Conservation (phyloP, 1,140 invertebrate species). For the Pissodes strobi region DNA sequence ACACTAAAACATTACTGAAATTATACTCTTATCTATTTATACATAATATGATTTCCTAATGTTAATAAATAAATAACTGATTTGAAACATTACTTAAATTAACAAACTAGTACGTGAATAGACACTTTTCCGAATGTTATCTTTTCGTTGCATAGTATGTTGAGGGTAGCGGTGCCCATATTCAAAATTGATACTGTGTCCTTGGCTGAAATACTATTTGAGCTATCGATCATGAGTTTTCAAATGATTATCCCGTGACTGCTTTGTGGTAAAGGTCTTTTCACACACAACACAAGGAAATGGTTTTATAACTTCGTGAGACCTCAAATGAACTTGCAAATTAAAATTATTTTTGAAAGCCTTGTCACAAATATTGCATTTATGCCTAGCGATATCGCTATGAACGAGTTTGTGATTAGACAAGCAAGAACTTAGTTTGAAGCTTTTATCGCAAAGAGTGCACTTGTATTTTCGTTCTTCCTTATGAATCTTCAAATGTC, state of each 20-base stretch:
- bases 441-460: constrained; percentile 18
- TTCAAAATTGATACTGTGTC: too few species aligned
- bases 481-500: constrained; percentile 19
- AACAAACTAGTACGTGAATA: too few species aligned
- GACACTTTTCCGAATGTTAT: too few species aligned
- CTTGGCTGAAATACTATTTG: too few species aligned
- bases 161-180: too few species aligned
- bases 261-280: constrained; percentile 56
- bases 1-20: too few species aligned
- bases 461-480: constrained; percentile 19
- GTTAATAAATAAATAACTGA: too few species aligned
- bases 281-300: constrained; percentile 65
- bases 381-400: constrained; percentile 69
- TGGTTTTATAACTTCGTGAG: constrained; percentile 72
- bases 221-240: constrained; percentile 17
- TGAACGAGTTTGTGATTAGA: constrained; percentile 65
- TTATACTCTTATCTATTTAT: too few species aligned
- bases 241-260: constrained; percentile 35
- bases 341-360: constrained; percentile 43
- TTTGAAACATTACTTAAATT: too few species aligned
- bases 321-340: constrained; percentile 60
- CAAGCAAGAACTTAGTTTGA: constrained; percentile 5
- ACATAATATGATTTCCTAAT: too few species aligned
- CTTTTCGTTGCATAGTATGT: too few species aligned
- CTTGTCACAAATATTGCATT: constrained; percentile 62